phyloP scores from a whole-genome alignment of 1,140 invertebrate species.

The Oryctes rhinoceros region DNA sequence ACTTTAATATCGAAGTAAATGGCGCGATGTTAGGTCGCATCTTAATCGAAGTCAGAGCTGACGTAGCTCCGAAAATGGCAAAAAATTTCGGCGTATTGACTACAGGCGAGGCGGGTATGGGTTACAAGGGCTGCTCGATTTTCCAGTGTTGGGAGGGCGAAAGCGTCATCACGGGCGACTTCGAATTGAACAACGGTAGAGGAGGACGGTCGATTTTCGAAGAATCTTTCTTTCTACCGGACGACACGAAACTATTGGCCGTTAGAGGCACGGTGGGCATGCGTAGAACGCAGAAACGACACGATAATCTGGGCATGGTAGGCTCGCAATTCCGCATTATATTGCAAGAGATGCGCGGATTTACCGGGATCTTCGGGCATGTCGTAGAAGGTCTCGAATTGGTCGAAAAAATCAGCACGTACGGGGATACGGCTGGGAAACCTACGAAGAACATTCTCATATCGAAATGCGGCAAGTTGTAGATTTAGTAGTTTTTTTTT shows the following conservation, averaged over 20 bases:
- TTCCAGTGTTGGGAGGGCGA: constrained; percentile 86
- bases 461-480: constrained; percentile 78
- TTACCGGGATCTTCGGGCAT: constrained; percentile 84
- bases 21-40: constrained; percentile 76
- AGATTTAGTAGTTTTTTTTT: constrained; percentile 51
- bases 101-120: constrained; percentile 80
- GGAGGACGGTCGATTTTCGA: constrained; percentile 81
- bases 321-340: constrained; percentile 86
- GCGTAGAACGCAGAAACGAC: constrained; percentile 81
- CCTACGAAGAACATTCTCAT: constrained; percentile 79
- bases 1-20: constrained; percentile 80
- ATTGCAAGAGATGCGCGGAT: constrained; percentile 80
- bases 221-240: constrained; percentile 81
- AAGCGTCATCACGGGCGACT: constrained; percentile 82
- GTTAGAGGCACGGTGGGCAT: constrained; percentile 82
- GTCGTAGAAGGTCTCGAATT: constrained; percentile 83
- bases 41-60: constrained; percentile 83
- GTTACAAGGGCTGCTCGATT: constrained; percentile 80
- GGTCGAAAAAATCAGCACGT: constrained; percentile 80
- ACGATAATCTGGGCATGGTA: constrained; percentile 82
- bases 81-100: constrained; percentile 87
- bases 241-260: constrained; percentile 81
- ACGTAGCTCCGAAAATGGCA: constrained; percentile 88
- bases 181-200: constrained; percentile 82
- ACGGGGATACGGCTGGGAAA: constrained; percentile 79